Evolutionary conservation across 2,797 vertebrate species (phyloP).

Genomic region (Zonotrichia albicollis): DNA sequence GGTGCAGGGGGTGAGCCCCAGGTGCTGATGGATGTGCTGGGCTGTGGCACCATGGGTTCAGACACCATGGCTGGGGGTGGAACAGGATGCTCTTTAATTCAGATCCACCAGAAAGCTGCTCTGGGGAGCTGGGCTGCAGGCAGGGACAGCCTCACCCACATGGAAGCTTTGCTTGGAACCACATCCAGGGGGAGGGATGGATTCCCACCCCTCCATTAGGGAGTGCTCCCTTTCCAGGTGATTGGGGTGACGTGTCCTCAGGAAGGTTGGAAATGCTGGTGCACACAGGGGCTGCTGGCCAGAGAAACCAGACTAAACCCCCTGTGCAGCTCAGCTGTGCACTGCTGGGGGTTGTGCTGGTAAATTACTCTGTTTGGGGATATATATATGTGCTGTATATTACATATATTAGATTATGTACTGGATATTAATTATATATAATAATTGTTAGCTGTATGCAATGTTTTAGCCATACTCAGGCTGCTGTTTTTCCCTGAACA

Average conservation of each 20-base stretch:
- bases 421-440: neutral
- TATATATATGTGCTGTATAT: fast-evolving
- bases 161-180: neutral
- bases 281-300: neutral
- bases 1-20: neutral
- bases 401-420: fast-evolving
- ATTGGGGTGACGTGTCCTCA: neutral
- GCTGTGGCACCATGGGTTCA: neutral
- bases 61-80: neutral
- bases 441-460: neutral
- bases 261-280: neutral
- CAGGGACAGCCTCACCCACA: neutral
- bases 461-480: neutral
- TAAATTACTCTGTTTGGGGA: neutral
- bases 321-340: neutral
- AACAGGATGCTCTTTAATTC: neutral
- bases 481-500: neutral
- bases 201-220: neutral
- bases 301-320: neutral
- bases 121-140: neutral
- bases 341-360: neutral
- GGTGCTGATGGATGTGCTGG: neutral
- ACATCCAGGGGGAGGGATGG: neutral
- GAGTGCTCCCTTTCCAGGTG: neutral
- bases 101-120: neutral